Conservation (phyloP, 2,113 vertebrate genomes). For the Odontesthes bonariensis region DNA sequence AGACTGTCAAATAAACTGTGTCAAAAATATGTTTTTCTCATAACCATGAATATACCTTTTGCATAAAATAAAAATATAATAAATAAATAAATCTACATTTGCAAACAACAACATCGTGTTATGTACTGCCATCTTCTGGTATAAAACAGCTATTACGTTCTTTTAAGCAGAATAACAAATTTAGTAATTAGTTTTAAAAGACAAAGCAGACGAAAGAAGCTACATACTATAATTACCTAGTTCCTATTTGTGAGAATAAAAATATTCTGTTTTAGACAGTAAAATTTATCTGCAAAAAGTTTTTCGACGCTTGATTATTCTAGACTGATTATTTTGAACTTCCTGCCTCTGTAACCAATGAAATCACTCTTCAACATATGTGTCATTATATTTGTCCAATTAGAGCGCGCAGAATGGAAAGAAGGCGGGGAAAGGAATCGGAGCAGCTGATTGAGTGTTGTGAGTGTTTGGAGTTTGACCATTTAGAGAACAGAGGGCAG, state of each 20-base stretch:
- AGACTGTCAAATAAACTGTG: neutral
- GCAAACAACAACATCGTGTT: conserved; percentile 7
- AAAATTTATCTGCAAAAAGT: neutral
- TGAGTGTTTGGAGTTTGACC: conserved; percentile 50
- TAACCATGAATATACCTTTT: neutral
- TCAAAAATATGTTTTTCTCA: neutral
- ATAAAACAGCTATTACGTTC: neutral
- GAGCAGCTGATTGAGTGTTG: conserved; percentile 44
- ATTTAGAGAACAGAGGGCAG: neutral
- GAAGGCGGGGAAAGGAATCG: conserved; percentile 35
- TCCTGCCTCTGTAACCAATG: conserved; percentile 60
- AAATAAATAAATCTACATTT: neutral
- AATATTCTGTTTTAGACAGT: neutral
- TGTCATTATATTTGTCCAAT: conserved; percentile 57
- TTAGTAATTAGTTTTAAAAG: neutral
- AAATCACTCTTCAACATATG: neutral
- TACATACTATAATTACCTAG: neutral
- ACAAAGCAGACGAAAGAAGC: neutral
- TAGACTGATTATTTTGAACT: conserved; percentile 28
- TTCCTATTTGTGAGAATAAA: neutral
- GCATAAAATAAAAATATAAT: neutral
- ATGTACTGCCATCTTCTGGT: conserved; percentile 68
- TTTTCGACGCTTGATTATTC: conserved; percentile 30
- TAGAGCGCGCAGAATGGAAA: neutral
- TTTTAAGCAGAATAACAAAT: neutral